Evolutionary conservation across 2,113 vertebrate species (phyloP).

Genomic region (Dicrurus megarhynchus): DNA sequence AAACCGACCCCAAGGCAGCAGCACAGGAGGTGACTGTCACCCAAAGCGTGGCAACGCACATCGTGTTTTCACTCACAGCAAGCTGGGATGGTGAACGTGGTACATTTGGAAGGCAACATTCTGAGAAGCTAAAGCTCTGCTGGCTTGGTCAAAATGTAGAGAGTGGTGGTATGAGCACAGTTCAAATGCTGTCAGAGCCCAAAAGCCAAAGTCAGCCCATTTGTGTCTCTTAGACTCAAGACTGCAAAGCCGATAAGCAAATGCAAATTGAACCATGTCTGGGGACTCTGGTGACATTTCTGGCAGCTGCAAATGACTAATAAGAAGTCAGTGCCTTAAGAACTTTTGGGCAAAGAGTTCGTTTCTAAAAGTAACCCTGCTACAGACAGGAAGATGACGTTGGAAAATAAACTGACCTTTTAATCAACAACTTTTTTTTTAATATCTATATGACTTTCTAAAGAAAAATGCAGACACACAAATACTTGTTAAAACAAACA

Average conservation of each 20-base stretch:
- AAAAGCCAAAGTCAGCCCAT: not conserved
- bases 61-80: not conserved
- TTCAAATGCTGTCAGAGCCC: not conserved
- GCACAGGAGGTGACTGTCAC: fast-evolving
- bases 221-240: not conserved
- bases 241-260: not conserved
- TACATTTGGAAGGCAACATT: fast-evolving
- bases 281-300: not conserved
- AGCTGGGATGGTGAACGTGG: not conserved
- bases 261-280: not conserved
- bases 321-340: not conserved
- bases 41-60: fast-evolving
- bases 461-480: not conserved
- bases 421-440: not conserved
- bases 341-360: not conserved
- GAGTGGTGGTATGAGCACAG: not conserved
- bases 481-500: not conserved
- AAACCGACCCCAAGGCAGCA: not conserved
- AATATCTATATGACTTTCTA: not conserved
- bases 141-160: not conserved
- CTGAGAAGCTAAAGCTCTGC: not conserved
- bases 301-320: not conserved
- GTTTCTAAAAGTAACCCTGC: not conserved
- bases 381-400: not conserved
- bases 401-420: not conserved